Conservation (phyloP, 64 coral and sea anemone species). For the Dendronephthya gigantea region DNA sequence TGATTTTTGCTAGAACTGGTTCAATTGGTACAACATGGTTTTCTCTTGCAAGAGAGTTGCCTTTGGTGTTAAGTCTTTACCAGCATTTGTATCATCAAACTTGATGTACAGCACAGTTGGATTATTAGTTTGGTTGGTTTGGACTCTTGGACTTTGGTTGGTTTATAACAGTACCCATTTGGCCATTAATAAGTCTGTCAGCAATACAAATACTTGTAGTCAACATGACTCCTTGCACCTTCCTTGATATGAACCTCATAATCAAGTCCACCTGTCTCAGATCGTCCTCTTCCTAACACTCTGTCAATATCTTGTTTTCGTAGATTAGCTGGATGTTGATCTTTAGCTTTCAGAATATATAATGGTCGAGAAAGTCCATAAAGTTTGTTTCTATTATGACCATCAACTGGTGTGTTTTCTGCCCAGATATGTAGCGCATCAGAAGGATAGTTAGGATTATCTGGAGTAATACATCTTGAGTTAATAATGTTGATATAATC, state of each 20-base stretch:
- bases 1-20: neutral
- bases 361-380: neutral
- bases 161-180: constrained; percentile 37
- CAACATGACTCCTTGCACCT: constrained; percentile 48
- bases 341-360: constrained; percentile 15
- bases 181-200: constrained; percentile 50
- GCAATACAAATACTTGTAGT: constrained; percentile 36
- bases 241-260: constrained; percentile 31
- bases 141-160: too few species aligned
- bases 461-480: constrained; percentile 14
- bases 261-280: constrained; percentile 39
- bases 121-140: constrained; percentile 18
- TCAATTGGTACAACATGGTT: neutral
- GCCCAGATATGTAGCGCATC: constrained; percentile 43
- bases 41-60: neutral
- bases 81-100: constrained; percentile 45
- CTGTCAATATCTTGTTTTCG: constrained; percentile 34
- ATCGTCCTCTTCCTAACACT: constrained; percentile 26
- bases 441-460: constrained; percentile 26
- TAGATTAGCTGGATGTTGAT: constrained; percentile 30
- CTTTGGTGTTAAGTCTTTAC: constrained; percentile 16
- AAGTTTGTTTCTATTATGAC: constrained; percentile 26
- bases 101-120: constrained; percentile 47
- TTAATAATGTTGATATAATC: constrained; percentile 30
- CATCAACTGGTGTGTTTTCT: constrained; percentile 22